These are phyloP conservation scores for Musca domestica DNA, from an alignment of 1,140 invertebrate genomes.

Conservation along the genomic window DNA sequence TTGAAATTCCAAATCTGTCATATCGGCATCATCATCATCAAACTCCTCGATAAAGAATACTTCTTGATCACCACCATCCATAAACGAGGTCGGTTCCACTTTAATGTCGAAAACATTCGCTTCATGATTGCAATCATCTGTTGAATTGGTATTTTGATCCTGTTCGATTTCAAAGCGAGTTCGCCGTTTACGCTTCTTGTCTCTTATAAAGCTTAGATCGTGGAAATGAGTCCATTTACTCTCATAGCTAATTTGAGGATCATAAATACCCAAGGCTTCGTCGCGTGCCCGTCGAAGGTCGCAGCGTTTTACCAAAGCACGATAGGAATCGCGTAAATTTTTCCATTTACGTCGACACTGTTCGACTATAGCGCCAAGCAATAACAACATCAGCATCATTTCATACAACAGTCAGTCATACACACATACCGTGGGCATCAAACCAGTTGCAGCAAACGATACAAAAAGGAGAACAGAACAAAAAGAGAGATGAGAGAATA, in stretches of 20 bases:
- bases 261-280: neutral
- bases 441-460: neutral
- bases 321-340: conserved; percentile 28
- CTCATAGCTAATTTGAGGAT: neutral
- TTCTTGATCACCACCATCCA: conserved; percentile 22
- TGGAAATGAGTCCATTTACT: conserved; percentile 25
- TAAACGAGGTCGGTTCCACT: conserved; percentile 11
- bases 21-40: conserved; percentile 25
- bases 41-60: conserved; percentile 31
- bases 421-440: no score
- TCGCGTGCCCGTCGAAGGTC: conserved; percentile 4
- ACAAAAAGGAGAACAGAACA: neutral
- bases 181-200: neutral
- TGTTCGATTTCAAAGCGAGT: neutral
- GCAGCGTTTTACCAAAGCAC: conserved; percentile 20
- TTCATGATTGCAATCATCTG: neutral
- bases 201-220: conserved; percentile 22
- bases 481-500: neutral
- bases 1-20: neutral
- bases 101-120: conserved; percentile 23
- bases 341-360: conserved; percentile 26
- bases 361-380: neutral
- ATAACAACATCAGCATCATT: no score
- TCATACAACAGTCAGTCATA: no score
- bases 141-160: neutral